Evolutionary conservation across 2,888 invertebrate species (phyloP), one percentile per base, ranked within the genome.

Genomic region (Chloroclystis v-ata): DNA sequence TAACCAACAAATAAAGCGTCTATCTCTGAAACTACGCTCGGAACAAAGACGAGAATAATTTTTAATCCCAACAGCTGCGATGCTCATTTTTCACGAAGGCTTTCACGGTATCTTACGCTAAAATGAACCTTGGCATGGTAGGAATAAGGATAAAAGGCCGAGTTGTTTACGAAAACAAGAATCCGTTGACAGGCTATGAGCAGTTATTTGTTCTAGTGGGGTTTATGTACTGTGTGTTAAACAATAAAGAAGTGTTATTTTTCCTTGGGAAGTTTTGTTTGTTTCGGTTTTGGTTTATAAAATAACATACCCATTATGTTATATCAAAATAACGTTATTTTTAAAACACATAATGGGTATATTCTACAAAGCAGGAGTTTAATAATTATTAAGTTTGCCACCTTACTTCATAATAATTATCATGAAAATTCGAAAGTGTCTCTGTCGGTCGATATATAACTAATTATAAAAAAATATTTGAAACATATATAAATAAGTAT

Each of bases 51-150:
- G 63, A 65, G 72, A 67, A 75, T 82, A 78, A 82, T 83, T 83
- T 85, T 85, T 83, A 84, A 84, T 84, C 83, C 72, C 77, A 65
- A 75, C 78, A 69, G 70, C 72, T 66, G 80, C 75, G 78, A 76
- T 80, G 83, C 74, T 85, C 83, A 82, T 84, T 85, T 85, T 82
- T 84, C 82, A 79, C 74, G 64, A 72, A 61, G 62, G 62, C 69
- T 69, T 60, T 56, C 56, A 62, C 58, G 46, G 46, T 59, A 47
- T 8, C 10, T 5, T 57, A 51, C 8, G 29, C 47, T 2, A 71
- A 63, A 67, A 44, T 49, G 29, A 44, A 65, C 73, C 52, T 56
- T 81, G 60, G 56, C 1, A 1, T 25, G 1, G 28, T 13, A 20
- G 8, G 3, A 1, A 51, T 68, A 77, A 55, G 52, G 37, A 38